Evolutionary conservation across 35 echinoderm and acorn worm genomes (phyloP).

Genomic region (Amphiura filiformis): DNA sequence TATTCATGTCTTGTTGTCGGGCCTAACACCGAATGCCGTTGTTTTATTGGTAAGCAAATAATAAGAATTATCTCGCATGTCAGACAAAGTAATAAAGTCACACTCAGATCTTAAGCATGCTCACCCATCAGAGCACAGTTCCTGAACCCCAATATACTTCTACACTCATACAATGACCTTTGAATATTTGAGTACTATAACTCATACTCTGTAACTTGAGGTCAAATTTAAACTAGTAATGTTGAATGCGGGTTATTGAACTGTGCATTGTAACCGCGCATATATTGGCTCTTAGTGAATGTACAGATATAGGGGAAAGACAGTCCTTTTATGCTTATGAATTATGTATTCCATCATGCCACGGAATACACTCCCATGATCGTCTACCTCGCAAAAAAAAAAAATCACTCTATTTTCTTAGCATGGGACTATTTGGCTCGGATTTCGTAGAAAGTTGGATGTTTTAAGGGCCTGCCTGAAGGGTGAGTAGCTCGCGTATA

Average conservation of each 20-base stretch:
- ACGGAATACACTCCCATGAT: not conserved
- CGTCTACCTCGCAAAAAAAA: no score
- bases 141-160: no score
- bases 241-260: no score
- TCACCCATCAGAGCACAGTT: no score
- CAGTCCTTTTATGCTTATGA: not conserved
- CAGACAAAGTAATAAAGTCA: not conserved
- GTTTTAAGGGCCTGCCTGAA: not conserved
- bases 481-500: not conserved
- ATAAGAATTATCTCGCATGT: not conserved
- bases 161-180: no score
- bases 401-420: not conserved
- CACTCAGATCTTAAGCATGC: no score
- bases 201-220: no score
- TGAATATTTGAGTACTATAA: no score
- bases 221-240: no score
- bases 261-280: no score
- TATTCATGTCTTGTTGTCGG: not conserved
- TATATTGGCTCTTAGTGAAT: no score
- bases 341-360: conserved; percentile 2
- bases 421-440: not conserved
- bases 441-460: not conserved
- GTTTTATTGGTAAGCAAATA: conserved; percentile 1
- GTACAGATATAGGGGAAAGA: not conserved
- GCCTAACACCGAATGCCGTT: not conserved